phyloP scores from a whole-genome alignment of 1,140 invertebrate species.

The Leucophenga varia region DNA sequence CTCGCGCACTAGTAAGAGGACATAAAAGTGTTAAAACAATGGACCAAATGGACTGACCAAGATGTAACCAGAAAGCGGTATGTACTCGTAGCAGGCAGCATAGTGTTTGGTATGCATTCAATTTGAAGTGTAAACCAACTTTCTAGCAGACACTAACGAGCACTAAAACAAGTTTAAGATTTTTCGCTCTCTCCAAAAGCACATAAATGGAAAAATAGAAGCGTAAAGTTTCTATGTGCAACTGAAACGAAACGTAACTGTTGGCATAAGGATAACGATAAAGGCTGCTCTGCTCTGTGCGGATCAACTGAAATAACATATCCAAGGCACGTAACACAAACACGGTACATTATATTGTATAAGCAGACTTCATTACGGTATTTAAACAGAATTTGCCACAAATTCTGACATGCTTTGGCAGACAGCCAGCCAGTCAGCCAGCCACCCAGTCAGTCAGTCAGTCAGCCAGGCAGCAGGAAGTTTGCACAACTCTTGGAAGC shows the following conservation, averaged over 20 bases:
- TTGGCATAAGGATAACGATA: no score
- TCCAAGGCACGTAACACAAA: conserved; percentile 55
- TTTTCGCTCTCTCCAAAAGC: conserved; percentile 44
- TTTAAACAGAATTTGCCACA: conserved; percentile 54
- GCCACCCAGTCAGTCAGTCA: no score
- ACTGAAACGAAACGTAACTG: no score
- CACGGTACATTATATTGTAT: conserved; percentile 56
- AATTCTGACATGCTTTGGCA: conserved; percentile 44
- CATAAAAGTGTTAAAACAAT: no score
- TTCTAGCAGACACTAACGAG: conserved; percentile 44
- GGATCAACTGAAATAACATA: conserved; percentile 51
- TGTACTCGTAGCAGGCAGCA: no score
- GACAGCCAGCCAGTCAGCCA: conserved; percentile 1
- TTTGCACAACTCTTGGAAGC: no score
- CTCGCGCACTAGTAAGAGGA: no score
- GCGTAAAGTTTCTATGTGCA: neutral
- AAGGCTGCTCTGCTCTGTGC: conserved; percentile 31
- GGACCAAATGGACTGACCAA: no score
- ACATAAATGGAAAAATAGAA: conserved; percentile 44
- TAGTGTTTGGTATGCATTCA: no score
- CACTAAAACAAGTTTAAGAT: conserved; percentile 54
- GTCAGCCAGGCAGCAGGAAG: neutral
- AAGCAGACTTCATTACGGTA: conserved; percentile 56
- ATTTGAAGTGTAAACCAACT: no score
- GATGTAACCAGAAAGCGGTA: no score